Percentiles rank a stretch among this genome's conserved stretches.
Conservation (phyloP, 2,113 vertebrate genomes). For the Vireo altiloquus region DNA sequence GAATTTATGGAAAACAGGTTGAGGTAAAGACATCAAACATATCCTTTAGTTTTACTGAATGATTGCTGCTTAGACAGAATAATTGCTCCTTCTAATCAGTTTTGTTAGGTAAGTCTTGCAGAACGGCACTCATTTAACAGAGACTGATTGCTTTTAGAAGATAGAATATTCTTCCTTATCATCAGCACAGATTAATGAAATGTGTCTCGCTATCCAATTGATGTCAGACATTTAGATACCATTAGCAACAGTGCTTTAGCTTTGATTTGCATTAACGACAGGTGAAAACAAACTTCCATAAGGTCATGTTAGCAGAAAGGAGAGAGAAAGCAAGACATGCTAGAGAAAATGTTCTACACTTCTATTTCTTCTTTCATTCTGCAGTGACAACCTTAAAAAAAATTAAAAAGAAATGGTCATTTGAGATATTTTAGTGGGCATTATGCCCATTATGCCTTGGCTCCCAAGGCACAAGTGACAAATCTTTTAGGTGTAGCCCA, state of each 20-base stretch:
- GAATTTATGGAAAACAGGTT: not conserved
- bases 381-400: not conserved
- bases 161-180: not conserved
- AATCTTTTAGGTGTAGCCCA: not conserved
- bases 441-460: not conserved
- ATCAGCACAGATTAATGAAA: not conserved
- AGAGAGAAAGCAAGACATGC: not conserved
- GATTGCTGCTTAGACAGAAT: not conserved
- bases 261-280: not conserved
- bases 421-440: not conserved
- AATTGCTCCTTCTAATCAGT: not conserved
- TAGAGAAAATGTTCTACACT: not conserved
- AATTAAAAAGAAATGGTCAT: not conserved
- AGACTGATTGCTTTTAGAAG: constrained; percentile 4
- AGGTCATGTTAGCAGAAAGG: not conserved
- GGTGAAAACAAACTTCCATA: not conserved
- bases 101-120: not conserved
- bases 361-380: not conserved
- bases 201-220: not conserved
- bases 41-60: not conserved
- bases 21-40: not conserved
- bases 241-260: not conserved
- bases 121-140: not conserved
- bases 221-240: not conserved
- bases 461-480: not conserved